Conservation (phyloP, 2,888 invertebrate species). For the Pocota personata region DNA sequence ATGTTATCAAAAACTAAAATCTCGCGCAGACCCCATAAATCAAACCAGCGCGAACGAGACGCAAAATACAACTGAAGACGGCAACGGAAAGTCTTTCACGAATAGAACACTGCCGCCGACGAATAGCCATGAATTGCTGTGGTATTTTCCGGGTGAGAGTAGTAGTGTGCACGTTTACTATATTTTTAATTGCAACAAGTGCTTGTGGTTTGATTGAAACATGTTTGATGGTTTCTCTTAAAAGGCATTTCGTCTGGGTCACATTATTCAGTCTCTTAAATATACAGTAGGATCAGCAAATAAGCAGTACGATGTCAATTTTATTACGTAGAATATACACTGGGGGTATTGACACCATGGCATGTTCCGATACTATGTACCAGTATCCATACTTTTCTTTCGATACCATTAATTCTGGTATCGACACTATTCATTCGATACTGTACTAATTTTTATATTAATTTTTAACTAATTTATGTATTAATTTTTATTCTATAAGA, state of each 20-base stretch:
- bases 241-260: not conserved
- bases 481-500: too few species aligned
- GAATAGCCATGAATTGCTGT: constrained; percentile 4
- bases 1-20: constrained; percentile 56
- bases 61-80: constrained; percentile 71
- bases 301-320: not conserved
- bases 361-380: too few species aligned
- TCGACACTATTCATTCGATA: too few species aligned
- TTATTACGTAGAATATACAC: not conserved
- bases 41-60: constrained; percentile 57
- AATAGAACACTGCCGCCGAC: not conserved
- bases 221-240: not conserved
- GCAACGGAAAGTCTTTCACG: constrained; percentile 67
- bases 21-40: constrained; percentile 29
- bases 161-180: not conserved
- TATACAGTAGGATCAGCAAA: not conserved
- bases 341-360: too few species aligned
- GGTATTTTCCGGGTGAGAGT: constrained; percentile 2
- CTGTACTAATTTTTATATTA: too few species aligned
- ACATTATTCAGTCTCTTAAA: not conserved
- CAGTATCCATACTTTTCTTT: too few species aligned
- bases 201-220: constrained; percentile 18
- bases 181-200: constrained; percentile 54
- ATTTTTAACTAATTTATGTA: too few species aligned
- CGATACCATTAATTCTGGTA: too few species aligned